Evolutionary conservation across 2,888 invertebrate genomes (phyloP), one percentile per base, ranked within the genome.

Genomic region (Hirtodrosophila confusa): DNA sequence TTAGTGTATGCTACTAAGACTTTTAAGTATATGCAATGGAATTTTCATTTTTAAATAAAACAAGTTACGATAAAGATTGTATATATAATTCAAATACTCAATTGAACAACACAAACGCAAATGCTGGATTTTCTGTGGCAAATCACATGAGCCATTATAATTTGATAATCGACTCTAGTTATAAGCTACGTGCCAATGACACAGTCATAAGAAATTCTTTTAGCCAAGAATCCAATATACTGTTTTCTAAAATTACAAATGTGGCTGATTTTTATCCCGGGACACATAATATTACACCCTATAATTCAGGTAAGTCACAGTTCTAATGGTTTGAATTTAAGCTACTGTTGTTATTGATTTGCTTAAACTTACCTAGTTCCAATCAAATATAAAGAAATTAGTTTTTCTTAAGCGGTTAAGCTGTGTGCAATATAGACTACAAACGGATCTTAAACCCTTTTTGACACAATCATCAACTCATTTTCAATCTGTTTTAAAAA

Each of bases 41-140:
- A 88, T 90, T 90, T 79, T 88, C 90, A 74, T 89, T 90, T 67
- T 78, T 90, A 57, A 90, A 89, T 74, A 89, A 89, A 76, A 75
- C 88, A 27, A 87, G 76, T 44, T 89, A 89, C 48, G 89, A 89
- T 76, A 82, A 88, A 69, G 89, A 88, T 74, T 90, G 90, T 68
- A 61, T 89, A 54, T 88, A 88, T 63, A 80, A 82, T 54, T 66
- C 83, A 4, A 88, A 67, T 43, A 36, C 73, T 3, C 83, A 82
- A 49, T 48, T 76, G 17, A 76, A 83, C 31, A 86, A 70, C 40
- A 60, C 69, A 39, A 75, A 69, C 40, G 41, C 64, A 4, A 86
- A 69, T 63, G 48, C 64, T 29, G 74, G 76, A 56, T 57, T 79
- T 3, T 67, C 80, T 4, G 74, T 86, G n/a, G 76, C 74, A 6